Evolutionary conservation across 2,888 invertebrate genomes (phyloP).

Genomic region (Osedax fenrisi): DNA sequence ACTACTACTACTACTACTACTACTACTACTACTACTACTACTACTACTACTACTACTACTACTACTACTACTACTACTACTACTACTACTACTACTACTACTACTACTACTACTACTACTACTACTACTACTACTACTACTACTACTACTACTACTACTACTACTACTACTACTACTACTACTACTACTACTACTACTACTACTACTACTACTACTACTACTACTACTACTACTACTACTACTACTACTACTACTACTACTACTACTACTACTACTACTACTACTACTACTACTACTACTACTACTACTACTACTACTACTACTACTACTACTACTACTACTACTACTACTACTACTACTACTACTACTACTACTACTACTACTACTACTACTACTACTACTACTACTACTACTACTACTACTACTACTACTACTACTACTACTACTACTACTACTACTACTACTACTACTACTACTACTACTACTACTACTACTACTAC

Average conservation of each 20-base stretch:
- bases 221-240: conserved; percentile 30
- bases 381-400: conserved; percentile 9
- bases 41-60: neutral
- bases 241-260: conserved; percentile 31
- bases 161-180: conserved; percentile 31
- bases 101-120: conserved; percentile 30
- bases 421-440: conserved; percentile 30
- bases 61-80: neutral
- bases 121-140: conserved; percentile 32
- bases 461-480: conserved; percentile 28
- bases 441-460: conserved; percentile 32
- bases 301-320: conserved; percentile 31
- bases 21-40: conserved; percentile 4
- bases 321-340: conserved; percentile 19
- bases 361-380: neutral
- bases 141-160: conserved; percentile 29
- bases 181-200: conserved; percentile 31
- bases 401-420: conserved; percentile 30
- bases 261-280: conserved; percentile 30
- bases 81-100: conserved; percentile 30
- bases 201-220: conserved; percentile 30
- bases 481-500: conserved; percentile 31
- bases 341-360: neutral
- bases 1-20: neutral
- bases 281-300: conserved; percentile 30